Conservation (phyloP, 2,888 invertebrate species). For the Noctua janthe region DNA sequence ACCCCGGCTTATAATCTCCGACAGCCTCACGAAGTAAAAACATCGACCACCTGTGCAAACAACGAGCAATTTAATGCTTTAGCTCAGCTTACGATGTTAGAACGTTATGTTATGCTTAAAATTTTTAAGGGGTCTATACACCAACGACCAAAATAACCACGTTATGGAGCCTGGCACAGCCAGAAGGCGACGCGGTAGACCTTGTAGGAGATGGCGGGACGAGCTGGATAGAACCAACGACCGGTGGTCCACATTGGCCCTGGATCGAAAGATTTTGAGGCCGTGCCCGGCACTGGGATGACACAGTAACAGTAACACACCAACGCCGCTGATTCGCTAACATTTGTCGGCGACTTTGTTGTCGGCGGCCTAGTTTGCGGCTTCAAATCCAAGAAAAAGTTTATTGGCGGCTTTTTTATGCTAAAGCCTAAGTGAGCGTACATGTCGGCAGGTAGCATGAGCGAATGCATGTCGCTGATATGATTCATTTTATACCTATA, state of each 20-base stretch:
- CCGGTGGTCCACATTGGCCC: too few relatives aligned
- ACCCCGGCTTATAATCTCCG: constrained; percentile 27
- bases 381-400: not conserved
- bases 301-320: not conserved
- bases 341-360: not conserved
- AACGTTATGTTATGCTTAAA: constrained; percentile 35
- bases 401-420: not conserved
- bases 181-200: too few relatives aligned
- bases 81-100: constrained; percentile 42
- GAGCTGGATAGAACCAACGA: too few relatives aligned
- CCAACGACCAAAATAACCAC: too few relatives aligned
- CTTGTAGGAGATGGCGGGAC: too few relatives aligned
- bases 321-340: not conserved
- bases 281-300: too few relatives aligned
- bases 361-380: not conserved
- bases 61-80: constrained; percentile 47
- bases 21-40: constrained; percentile 21
- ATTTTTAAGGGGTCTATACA: not conserved
- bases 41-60: constrained; percentile 63
- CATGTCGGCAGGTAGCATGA: too few relatives aligned
- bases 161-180: too few relatives aligned
- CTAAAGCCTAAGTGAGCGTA: not conserved
- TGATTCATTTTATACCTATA: not conserved
- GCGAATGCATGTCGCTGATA: too few relatives aligned
- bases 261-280: too few relatives aligned